phyloP scores from a whole-genome alignment of 1,140 invertebrate genomes.

The Harlomillsia oculata region DNA sequence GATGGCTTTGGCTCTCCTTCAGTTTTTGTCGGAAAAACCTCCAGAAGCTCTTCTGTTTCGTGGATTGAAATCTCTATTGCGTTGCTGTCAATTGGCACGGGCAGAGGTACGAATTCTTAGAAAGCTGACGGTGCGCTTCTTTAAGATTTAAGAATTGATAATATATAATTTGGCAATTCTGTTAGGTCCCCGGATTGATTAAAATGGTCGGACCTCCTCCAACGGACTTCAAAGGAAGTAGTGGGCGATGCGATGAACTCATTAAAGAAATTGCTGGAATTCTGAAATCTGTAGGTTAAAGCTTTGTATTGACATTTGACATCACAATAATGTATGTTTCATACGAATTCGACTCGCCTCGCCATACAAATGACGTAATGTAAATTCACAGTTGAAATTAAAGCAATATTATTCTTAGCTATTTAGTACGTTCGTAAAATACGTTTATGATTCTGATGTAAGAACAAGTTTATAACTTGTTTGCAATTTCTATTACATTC shows the following conservation, averaged over 20 bases:
- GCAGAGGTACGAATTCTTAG: slow-evolving; percentile 47
- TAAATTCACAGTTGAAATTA: no score
- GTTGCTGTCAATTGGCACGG: slow-evolving; percentile 66
- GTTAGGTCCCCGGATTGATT: slow-evolving; percentile 65
- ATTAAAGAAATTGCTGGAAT: slow-evolving; percentile 56
- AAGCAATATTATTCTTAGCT: no score
- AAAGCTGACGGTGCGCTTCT: background rate
- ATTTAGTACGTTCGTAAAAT: no score
- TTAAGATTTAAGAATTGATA: background rate
- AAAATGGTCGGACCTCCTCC: slow-evolving; percentile 88
- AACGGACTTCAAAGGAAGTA: slow-evolving; percentile 65
- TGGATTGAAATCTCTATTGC: slow-evolving; percentile 64
- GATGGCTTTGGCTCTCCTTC: slow-evolving; percentile 79
- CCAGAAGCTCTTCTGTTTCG: slow-evolving; percentile 68
- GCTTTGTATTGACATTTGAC: background rate
- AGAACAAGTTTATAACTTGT: no score
- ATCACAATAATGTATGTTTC: no score
- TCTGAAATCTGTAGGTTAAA: slow-evolving; percentile 9
- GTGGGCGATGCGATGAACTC: slow-evolving; percentile 65
- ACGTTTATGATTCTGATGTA: no score
- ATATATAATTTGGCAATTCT: slow-evolving; percentile 18
- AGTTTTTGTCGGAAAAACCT: slow-evolving; percentile 70
- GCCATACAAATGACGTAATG: no score
- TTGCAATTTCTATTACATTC: no score
- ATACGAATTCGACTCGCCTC: no score